Conservation (phyloP, 2,888 invertebrate genomes). For the Endomychus coccineus region DNA sequence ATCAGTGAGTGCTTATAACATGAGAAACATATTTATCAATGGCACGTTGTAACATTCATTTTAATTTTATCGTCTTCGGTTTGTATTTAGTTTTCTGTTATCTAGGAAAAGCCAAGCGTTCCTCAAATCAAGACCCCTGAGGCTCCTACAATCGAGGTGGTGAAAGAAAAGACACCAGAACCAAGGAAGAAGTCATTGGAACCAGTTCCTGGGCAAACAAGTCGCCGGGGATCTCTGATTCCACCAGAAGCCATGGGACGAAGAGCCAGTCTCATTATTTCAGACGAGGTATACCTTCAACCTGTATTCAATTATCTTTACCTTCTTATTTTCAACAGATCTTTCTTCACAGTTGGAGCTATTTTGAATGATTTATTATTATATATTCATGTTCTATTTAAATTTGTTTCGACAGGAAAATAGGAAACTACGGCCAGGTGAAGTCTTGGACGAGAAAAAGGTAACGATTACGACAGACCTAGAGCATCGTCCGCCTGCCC, state of each 20-base stretch:
- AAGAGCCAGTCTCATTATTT: constrained; percentile 84
- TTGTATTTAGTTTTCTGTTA: too few species aligned
- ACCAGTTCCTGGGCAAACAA: constrained; percentile 51
- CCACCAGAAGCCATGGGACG: constrained; percentile 82
- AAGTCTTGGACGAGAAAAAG: constrained; percentile 90
- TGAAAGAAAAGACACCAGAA: constrained; percentile 66
- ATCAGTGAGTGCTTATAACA: constrained; percentile 6
- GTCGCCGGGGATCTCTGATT: constrained; percentile 78
- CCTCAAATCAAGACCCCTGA: constrained; percentile 68
- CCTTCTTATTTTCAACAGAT: too few species aligned
- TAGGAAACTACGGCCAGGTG: constrained; percentile 90
- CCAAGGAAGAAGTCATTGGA: constrained; percentile 63
- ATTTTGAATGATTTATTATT: constrained; percentile 12
- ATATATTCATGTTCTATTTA: constrained; percentile 3
- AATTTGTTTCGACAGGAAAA: constrained; percentile 56
- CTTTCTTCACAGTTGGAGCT: too few species aligned
- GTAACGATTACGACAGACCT: constrained; percentile 52
- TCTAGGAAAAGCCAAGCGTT: constrained; percentile 38
- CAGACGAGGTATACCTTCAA: constrained; percentile 77
- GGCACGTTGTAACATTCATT: too few species aligned
- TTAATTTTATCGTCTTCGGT: too few species aligned
- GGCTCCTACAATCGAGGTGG: constrained; percentile 82
- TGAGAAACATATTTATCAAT: too few species aligned
- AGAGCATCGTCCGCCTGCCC: constrained; percentile 26
- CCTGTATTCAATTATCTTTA: not conserved